Conservation (phyloP, 2,888 invertebrate genomes). For the Meteorus cinctellus region DNA sequence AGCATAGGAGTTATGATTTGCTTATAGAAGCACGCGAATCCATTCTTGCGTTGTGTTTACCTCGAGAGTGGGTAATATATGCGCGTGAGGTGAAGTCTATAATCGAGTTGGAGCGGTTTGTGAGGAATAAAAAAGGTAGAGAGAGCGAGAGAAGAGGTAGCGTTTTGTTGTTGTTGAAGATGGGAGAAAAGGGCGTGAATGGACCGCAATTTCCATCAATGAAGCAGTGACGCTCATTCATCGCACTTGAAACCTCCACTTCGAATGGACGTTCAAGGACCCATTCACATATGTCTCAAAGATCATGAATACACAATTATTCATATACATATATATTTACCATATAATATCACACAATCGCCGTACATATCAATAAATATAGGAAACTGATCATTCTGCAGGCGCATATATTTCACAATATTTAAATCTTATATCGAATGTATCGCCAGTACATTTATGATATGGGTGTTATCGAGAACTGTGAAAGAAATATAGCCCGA, state of each 20-base stretch:
- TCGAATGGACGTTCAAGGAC: neutral
- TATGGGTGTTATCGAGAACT: slow-evolving; percentile 17
- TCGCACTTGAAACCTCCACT: neutral
- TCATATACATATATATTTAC: neutral
- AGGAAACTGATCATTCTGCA: neutral
- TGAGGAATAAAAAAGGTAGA: slow-evolving; percentile 17
- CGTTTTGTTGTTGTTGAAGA: slow-evolving; percentile 53
- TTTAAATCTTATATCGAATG: neutral
- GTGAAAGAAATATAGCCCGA: slow-evolving; percentile 47
- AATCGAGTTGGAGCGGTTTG: slow-evolving; percentile 36
- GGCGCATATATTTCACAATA: neutral
- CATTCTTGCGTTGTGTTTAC: slow-evolving; percentile 39
- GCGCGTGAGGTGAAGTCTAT: slow-evolving; percentile 50
- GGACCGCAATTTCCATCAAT: slow-evolving; percentile 69
- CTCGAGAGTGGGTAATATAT: slow-evolving; percentile 34
- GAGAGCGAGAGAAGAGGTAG: slow-evolving; percentile 36
- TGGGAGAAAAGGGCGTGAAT: slow-evolving; percentile 62
- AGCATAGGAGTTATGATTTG: slow-evolving; percentile 8
- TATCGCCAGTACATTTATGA: slow-evolving; percentile 19
- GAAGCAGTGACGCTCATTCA: slow-evolving; percentile 67
- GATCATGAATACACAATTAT: neutral
- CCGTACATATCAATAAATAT: neutral
- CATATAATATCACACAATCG: neutral
- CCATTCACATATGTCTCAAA: neutral
- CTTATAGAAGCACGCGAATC: slow-evolving; percentile 32